Conservation (phyloP, 2,888 invertebrate species). For the Ichneumon xanthorius region DNA sequence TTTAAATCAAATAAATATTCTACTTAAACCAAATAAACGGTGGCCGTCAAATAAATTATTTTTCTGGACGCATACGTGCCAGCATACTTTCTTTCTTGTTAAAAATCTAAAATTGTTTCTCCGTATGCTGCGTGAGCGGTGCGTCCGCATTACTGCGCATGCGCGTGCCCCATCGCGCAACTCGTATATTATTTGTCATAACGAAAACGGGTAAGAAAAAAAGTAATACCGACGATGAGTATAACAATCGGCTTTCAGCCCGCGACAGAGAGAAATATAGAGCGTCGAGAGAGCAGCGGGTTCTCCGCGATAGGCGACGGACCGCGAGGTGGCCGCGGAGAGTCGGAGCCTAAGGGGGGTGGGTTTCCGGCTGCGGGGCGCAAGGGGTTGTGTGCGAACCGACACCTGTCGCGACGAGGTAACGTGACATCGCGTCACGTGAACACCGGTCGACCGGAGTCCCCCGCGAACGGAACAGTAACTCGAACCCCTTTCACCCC, state of each 20-base stretch:
- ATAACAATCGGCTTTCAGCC: neutral
- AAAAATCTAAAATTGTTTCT: slow-evolving; percentile 13
- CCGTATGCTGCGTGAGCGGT: neutral
- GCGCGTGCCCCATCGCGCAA: neutral
- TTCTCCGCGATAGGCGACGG: neutral
- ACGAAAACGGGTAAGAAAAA: neutral
- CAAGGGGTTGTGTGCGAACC: slow-evolving; percentile 67
- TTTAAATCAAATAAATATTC: too few relatives aligned
- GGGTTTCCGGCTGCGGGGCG: slow-evolving; percentile 36
- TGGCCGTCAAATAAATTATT: too few relatives aligned
- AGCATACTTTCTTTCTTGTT: neutral
- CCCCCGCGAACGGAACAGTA: slow-evolving; percentile 47
- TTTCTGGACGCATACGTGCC: neutral
- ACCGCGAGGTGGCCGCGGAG: neutral
- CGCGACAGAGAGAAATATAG: neutral
- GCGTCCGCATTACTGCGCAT: neutral
- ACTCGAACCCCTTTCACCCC: slow-evolving; percentile 57
- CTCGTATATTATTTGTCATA: neutral
- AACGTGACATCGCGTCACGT: slow-evolving; percentile 81
- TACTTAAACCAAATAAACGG: too few relatives aligned
- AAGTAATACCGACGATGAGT: too few relatives aligned
- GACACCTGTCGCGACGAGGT: slow-evolving; percentile 72
- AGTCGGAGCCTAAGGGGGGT: slow-evolving; percentile 1
- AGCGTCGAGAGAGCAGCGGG: neutral
- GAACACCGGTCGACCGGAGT: slow-evolving; percentile 64